Conservation (phyloP, 2,888 invertebrate genomes). For the Diplolepis rosae region DNA sequence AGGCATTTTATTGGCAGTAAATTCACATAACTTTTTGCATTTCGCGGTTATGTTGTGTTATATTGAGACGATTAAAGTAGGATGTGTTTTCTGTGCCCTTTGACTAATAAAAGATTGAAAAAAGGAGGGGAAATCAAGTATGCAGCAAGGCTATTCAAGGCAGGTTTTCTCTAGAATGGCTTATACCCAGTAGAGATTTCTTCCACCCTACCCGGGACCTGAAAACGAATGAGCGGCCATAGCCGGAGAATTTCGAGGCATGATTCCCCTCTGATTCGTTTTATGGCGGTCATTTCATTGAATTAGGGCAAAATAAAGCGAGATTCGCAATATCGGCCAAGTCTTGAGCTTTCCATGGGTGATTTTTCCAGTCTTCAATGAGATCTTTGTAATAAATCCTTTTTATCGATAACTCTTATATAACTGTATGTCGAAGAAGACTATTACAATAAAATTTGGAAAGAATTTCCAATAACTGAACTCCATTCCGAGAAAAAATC, state of each 20-base stretch:
- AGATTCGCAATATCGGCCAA: conserved; percentile 46
- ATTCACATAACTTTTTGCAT: neutral
- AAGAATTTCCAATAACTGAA: neutral
- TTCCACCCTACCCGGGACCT: conserved; percentile 30
- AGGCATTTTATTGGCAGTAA: conserved; percentile 14
- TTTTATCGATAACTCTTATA: conserved; percentile 1
- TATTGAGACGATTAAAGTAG: conserved; percentile 10
- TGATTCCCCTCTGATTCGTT: conserved; percentile 68
- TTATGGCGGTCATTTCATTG: conserved; percentile 62
- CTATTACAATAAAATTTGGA: neutral
- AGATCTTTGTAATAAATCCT: neutral
- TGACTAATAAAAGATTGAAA: conserved; percentile 23
- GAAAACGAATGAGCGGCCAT: conserved; percentile 54
- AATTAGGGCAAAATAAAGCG: conserved; percentile 64
- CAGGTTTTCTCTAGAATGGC: conserved; percentile 38
- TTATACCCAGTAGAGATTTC: conserved; percentile 19
- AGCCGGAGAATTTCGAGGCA: conserved; percentile 56
- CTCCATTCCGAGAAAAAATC: no score
- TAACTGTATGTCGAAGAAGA: neutral
- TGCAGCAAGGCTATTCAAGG: conserved; percentile 36
- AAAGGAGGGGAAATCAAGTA: conserved; percentile 22
- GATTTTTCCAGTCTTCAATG: conserved; percentile 18
- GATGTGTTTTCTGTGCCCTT: conserved; percentile 24
- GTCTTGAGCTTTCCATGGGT: conserved; percentile 9
- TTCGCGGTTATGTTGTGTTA: conserved; percentile 15